Conservation (phyloP, 2,888 invertebrate species). For the Bombylius major region DNA sequence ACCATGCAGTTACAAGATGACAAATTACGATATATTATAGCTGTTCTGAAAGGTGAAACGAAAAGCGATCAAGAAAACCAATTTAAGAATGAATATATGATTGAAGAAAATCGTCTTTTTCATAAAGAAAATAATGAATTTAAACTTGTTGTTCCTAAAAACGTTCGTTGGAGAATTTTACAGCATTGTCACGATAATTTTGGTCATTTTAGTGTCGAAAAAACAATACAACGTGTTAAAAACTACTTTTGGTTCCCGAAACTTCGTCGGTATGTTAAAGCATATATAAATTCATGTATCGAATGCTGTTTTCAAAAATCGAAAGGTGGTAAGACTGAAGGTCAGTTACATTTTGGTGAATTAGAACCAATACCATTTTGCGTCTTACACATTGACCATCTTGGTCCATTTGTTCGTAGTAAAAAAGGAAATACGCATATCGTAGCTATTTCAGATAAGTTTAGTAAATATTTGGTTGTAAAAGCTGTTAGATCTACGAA, state of each 20-base stretch:
- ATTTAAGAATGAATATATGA: constrained; percentile 7
- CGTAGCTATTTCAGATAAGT: not conserved
- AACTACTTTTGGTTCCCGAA: constrained; percentile 17
- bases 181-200: constrained; percentile 14
- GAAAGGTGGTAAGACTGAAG: constrained; percentile 9
- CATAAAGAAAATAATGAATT: constrained; percentile 1
- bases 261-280: constrained; percentile 12
- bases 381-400: constrained; percentile 14
- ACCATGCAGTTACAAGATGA: constrained; percentile 4
- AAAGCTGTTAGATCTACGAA: constrained; percentile 13
- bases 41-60: constrained; percentile 5
- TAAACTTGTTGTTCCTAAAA: constrained; percentile 13
- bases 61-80: constrained; percentile 9
- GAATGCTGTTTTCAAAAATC: constrained; percentile 15
- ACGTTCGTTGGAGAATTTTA: constrained; percentile 10
- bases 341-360: constrained; percentile 9
- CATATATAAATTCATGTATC: constrained; percentile 13
- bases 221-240: constrained; percentile 14
- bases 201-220: constrained; percentile 17
- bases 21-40: constrained; percentile 4
- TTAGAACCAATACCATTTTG: constrained; percentile 12
- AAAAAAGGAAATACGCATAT: constrained; percentile 4
- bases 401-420: constrained; percentile 12
- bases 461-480: constrained; percentile 11
- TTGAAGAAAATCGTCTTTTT: constrained; percentile 11